Conservation (phyloP, 2,113 vertebrate genomes). For the Xenus cinereus region DNA sequence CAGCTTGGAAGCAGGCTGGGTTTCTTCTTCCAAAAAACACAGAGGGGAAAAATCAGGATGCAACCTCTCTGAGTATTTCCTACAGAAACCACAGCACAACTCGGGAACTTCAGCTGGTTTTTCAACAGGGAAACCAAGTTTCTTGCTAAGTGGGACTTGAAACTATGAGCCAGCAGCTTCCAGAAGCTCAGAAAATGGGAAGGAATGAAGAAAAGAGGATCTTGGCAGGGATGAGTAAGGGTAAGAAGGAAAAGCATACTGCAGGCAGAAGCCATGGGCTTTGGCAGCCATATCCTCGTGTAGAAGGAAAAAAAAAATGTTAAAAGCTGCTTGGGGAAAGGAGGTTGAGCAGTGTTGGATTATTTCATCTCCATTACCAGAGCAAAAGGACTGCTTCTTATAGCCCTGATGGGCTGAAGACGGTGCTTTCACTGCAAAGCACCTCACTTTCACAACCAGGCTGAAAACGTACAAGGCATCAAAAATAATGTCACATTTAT, state of each 20-base stretch:
- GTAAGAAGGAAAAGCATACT: constrained; percentile 43
- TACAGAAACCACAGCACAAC: neutral
- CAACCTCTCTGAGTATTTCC: neutral
- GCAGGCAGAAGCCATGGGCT: constrained; percentile 26
- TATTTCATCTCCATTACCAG: constrained; percentile 20
- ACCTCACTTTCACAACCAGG: neutral
- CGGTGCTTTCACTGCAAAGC: neutral
- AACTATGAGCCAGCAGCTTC: constrained; percentile 12
- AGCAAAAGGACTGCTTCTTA: constrained; percentile 1
- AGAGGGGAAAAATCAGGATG: neutral
- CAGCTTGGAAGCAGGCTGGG: neutral
- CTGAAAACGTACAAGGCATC: neutral
- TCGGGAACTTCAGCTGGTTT: neutral
- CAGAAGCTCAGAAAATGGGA: constrained; percentile 24
- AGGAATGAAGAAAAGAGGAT: constrained; percentile 34
- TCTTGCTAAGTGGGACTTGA: constrained; percentile 7
- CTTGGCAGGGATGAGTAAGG: constrained; percentile 25
- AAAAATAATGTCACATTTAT: constrained; percentile 39
- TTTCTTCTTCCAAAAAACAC: neutral
- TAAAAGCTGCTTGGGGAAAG: constrained; percentile 51
- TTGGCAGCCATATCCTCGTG: constrained; percentile 34
- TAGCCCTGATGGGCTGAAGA: constrained; percentile 7
- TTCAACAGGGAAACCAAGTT: neutral
- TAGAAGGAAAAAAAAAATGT: neutral
- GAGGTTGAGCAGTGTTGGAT: neutral